Evolutionary conservation across 1,140 invertebrate species (phyloP), one percentile per base, ranked within the genome.

Genomic region (Bombyx mandarina): DNA sequence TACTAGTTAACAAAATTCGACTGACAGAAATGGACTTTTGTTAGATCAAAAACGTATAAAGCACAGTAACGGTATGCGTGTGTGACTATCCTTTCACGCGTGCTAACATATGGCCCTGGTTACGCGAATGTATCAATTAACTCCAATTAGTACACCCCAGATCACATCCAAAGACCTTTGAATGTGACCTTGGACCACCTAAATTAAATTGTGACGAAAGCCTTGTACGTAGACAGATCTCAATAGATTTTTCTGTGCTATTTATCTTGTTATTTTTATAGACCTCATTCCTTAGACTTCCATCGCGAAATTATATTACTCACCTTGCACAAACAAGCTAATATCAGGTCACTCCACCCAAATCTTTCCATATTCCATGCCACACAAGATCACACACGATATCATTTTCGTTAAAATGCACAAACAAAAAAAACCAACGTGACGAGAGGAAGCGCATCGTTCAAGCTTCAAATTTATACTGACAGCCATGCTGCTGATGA

Each of bases 401-500:
- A 86, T 76, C 79, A 86, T 86, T 81, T 83, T 85, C 77, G 81
- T 73, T 70, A 79, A 84, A 80, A 71, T 80, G 71, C 77, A 85
- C 80, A 84, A 84, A 86, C 77, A 85, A 86, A 88, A 85, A 84
- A 82, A 84, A 86, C 77, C 81, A 81, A 83, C 67, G 76, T 79
- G 75, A 78, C 88, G 90, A 91, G 91, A 93, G 93, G 93, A 92
- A 93, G 92, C 91, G 90, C 93, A 93, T 93, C 89, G 88, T 92
- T 88, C 89, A 91, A 91, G 89, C 89, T 90, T 93, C 92, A 94
- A 92, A 94, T 94, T 93, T 94, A 94, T 94, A 94, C 93, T 94
- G 93, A 93, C 93, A 93, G 93, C 93, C 92, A 94, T 93, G 90
- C 92, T 93, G 92, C 90, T 89, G 90, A 91, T 90, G 91, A 91